phyloP scores from a whole-genome alignment of 2,888 invertebrate genomes.

The Ernsta delagoae region DNA sequence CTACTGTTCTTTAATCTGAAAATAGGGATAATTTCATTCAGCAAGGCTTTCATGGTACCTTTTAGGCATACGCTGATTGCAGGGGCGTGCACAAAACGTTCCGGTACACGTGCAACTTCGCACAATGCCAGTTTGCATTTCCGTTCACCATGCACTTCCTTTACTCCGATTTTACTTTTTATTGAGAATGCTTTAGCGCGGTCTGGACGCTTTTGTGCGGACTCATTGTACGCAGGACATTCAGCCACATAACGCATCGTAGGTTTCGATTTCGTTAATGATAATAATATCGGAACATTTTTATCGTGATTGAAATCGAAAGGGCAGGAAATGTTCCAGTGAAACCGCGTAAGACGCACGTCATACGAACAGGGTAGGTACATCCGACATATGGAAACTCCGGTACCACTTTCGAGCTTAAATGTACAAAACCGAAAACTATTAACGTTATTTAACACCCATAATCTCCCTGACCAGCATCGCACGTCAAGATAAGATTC shows the following conservation, averaged over 20 bases:
- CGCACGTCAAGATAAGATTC: constrained; percentile 62
- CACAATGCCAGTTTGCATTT: constrained; percentile 84
- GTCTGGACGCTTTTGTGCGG: constrained; percentile 72
- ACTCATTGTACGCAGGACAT: constrained; percentile 74
- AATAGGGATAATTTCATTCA: constrained; percentile 57
- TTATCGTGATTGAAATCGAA: constrained; percentile 77
- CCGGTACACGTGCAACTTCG: constrained; percentile 83
- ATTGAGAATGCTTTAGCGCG: constrained; percentile 69
- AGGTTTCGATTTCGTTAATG: constrained; percentile 84
- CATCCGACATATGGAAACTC: constrained; percentile 14
- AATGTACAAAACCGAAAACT: constrained; percentile 52
- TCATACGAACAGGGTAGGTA: not conserved
- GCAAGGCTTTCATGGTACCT: constrained; percentile 64
- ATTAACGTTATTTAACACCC: constrained; percentile 63
- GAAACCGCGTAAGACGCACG: constrained; percentile 28
- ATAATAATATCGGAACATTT: constrained; percentile 81
- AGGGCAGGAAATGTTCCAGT: constrained; percentile 62
- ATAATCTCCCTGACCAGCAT: constrained; percentile 63
- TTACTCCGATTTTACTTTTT: constrained; percentile 81
- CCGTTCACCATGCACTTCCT: constrained; percentile 84
- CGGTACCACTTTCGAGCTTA: constrained; percentile 8
- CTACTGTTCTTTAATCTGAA: constrained; percentile 53
- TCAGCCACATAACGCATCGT: constrained; percentile 76
- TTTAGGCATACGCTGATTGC: constrained; percentile 54
- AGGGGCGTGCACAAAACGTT: constrained; percentile 74